These are phyloP conservation scores for Drosophila kurseongensis DNA, from an alignment of 1,140 invertebrate genomes.

Conservation along the genomic window DNA sequence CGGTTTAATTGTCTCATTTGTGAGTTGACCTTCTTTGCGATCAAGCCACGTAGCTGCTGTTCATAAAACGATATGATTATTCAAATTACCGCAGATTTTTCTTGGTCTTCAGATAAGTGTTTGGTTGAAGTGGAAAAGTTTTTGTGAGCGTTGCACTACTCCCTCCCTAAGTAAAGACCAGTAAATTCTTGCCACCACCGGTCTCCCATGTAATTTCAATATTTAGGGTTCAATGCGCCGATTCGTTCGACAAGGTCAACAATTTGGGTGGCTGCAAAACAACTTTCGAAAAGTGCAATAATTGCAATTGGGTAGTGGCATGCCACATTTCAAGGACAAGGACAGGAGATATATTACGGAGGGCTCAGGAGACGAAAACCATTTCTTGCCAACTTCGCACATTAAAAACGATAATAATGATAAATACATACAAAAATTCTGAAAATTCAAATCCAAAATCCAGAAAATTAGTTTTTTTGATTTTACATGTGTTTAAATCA, in stretches of 20 bases:
- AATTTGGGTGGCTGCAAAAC: conserved; percentile 61
- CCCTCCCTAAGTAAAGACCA: neutral
- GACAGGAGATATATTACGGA: conserved; percentile 20
- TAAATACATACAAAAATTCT: too few species aligned
- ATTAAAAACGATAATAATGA: too few species aligned
- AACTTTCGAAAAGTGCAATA: conserved; percentile 64
- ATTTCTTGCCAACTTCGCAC: neutral
- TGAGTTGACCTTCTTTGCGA: conserved; percentile 45
- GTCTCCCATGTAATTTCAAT: neutral
- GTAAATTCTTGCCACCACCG: neutral
- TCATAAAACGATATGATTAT: conserved; percentile 5
- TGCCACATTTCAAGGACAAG: conserved; percentile 58
- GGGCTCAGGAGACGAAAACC: neutral
- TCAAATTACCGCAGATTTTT: conserved; percentile 31
- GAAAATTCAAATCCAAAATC: too few species aligned
- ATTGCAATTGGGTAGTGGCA: conserved; percentile 39
- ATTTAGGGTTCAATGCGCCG: conserved; percentile 57
- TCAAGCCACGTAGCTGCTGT: conserved; percentile 19
- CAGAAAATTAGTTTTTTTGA: too few species aligned
- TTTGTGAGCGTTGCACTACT: neutral
- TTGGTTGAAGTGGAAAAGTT: conserved; percentile 1
- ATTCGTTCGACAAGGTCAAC: conserved; percentile 45
- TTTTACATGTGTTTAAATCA: too few species aligned
- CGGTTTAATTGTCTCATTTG: conserved; percentile 27
- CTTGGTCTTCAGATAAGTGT: conserved; percentile 22